Percentiles rank a stretch among this genome's conserved stretches.
These are phyloP conservation scores for Campodea augens DNA, from an alignment of 1,140 invertebrate genomes.

Conservation along the genomic window DNA sequence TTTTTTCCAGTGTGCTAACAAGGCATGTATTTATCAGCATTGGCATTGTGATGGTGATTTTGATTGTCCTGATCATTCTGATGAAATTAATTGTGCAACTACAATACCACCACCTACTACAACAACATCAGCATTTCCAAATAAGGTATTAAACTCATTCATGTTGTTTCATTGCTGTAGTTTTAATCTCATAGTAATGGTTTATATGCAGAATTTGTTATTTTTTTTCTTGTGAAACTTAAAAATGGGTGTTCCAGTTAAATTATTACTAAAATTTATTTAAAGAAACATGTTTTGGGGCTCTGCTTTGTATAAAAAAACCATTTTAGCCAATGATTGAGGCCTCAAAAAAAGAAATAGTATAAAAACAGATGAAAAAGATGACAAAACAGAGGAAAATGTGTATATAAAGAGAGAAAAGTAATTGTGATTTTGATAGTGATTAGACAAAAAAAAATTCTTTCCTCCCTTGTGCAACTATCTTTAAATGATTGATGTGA, in stretches of 20 bases:
- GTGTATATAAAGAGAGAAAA: too few relatives aligned
- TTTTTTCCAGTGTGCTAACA: neutral
- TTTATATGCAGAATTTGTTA: slow-evolving; percentile 12
- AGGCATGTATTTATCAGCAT: neutral
- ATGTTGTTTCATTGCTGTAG: too few relatives aligned
- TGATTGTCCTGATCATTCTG: slow-evolving; percentile 40
- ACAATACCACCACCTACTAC: slow-evolving; percentile 3
- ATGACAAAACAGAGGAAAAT: too few relatives aligned
- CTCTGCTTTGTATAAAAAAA: too few relatives aligned
- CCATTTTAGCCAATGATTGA: too few relatives aligned
- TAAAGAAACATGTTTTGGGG: too few relatives aligned
- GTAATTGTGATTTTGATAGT: too few relatives aligned
- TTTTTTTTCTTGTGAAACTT: neutral
- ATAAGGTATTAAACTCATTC: neutral
- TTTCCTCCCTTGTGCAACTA: too few relatives aligned
- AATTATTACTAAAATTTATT: too few relatives aligned
- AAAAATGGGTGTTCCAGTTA: too few relatives aligned
- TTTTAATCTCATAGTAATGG: slow-evolving; percentile 9
- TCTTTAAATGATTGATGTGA: neutral
- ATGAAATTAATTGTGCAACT: slow-evolving; percentile 33
- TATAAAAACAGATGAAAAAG: too few relatives aligned
- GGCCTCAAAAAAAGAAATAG: too few relatives aligned
- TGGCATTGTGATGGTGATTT: slow-evolving; percentile 39
- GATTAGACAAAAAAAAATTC: neutral
- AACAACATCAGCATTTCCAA: neutral